Evolutionary conservation across 2,113 vertebrate genomes (phyloP).

Genomic region (Zootoca vivipara): DNA sequence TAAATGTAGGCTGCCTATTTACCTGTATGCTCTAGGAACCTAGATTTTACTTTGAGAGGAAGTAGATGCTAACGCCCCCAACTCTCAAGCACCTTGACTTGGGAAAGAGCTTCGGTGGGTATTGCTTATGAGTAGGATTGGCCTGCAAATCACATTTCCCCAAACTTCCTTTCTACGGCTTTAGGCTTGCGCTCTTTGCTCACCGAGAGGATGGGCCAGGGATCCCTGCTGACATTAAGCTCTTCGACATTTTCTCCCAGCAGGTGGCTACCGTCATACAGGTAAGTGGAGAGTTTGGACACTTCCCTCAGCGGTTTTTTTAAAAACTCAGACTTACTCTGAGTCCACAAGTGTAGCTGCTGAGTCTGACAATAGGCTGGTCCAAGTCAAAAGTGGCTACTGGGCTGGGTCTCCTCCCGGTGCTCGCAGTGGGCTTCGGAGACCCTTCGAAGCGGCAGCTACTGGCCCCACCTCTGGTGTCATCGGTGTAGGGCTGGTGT

Average conservation of each 20-base stretch:
- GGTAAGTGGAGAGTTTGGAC: slow-evolving; percentile 68
- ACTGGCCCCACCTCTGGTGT: too few relatives aligned
- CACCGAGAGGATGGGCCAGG: slow-evolving; percentile 98
- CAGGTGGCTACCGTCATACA: slow-evolving; percentile 99
- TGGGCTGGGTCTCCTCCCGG: neutral
- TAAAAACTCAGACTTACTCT: neutral
- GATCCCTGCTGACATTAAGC: slow-evolving; percentile 96
- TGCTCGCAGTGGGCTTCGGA: neutral
- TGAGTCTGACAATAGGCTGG: neutral
- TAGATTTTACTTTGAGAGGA: neutral
- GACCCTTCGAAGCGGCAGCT: neutral
- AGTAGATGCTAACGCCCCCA: neutral
- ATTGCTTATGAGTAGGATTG: neutral
- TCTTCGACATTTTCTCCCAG: slow-evolving; percentile 99
- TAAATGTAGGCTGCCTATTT: too few relatives aligned
- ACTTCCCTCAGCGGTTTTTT: neutral
- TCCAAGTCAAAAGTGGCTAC: neutral
- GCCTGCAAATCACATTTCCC: neutral
- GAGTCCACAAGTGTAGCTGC: too few relatives aligned
- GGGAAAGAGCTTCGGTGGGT: neutral
- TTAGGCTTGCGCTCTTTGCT: slow-evolving; percentile 93
- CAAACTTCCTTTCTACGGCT: slow-evolving; percentile 32
- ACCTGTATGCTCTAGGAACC: neutral
- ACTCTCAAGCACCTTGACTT: too few relatives aligned
- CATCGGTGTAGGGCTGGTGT: too few relatives aligned